phyloP scores from a whole-genome alignment of 2,113 vertebrate species.

The Sinosuthora webbiana region DNA sequence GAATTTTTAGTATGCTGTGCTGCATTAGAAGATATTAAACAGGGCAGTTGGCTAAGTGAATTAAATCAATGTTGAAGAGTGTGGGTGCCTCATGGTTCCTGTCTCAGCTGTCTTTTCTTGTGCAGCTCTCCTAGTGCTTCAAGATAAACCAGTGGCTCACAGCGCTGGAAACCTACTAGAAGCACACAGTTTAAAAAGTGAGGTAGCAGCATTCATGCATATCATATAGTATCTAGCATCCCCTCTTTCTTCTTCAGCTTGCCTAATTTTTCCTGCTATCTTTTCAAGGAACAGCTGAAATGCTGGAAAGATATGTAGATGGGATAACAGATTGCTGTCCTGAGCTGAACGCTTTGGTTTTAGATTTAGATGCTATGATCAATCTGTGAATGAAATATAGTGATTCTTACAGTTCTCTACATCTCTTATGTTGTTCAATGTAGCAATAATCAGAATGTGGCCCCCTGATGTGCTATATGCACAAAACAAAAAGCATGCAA shows the following conservation, averaged over 20 bases:
- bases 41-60: neutral
- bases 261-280: neutral
- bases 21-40: neutral
- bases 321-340: neutral
- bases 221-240: neutral
- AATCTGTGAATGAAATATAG: neutral
- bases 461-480: neutral
- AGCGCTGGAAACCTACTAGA: neutral
- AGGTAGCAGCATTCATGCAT: neutral
- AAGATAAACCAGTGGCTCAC: neutral
- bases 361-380: neutral
- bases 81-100: neutral
- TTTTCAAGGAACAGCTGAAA: neutral
- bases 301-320: neutral
- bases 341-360: neutral
- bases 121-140: neutral
- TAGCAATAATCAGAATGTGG: neutral
- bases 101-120: neutral
- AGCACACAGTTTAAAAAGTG: neutral
- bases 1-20: neutral
- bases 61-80: neutral
- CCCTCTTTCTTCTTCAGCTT: neutral
- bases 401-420: neutral
- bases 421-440: neutral
- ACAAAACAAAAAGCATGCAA: neutral